Percentiles rank a stretch among this genome's conserved stretches.
These are phyloP conservation scores for Bemisia tabaci DNA, from an alignment of 1,140 invertebrate species.

Conservation along the genomic window DNA sequence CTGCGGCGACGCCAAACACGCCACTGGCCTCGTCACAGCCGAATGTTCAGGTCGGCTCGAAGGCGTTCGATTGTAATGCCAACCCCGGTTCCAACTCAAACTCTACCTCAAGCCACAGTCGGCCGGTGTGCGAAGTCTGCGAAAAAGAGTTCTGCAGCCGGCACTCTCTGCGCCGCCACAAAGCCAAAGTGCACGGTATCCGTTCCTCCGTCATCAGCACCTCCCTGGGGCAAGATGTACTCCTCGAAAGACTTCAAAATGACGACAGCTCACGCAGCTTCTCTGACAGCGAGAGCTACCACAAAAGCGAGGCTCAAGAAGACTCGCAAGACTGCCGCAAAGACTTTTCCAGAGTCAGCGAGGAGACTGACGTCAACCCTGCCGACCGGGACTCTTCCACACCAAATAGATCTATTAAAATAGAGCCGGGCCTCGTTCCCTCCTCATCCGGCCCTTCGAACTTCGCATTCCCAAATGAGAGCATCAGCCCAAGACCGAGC, in stretches of 20 bases:
- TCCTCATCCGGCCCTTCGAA: no score
- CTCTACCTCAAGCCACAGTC: conserved; percentile 52
- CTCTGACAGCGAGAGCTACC: neutral
- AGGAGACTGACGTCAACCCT: neutral
- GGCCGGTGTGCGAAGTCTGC: conserved; percentile 79
- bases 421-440: no score
- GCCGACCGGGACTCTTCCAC: no score
- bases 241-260: neutral
- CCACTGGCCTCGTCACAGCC: neutral
- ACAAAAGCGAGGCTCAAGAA: neutral
- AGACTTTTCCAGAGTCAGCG: neutral
- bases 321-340: neutral
- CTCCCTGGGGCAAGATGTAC: neutral
- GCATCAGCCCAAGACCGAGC: no score
- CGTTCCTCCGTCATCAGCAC: conserved; percentile 40
- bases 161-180: conserved; percentile 84
- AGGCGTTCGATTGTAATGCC: neutral
- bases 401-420: no score
- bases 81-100: conserved; percentile 30
- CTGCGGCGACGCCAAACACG: neutral
- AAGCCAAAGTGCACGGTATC: conserved; percentile 65
- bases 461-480: no score
- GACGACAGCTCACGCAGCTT: neutral
- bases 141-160: conserved; percentile 93
- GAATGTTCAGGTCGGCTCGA: neutral